Percentiles rank a stretch among this genome's conserved stretches.
These are phyloP conservation scores for Sebastes diaconus DNA, from an alignment of 2,797 vertebrate species.

Conservation along the genomic window DNA sequence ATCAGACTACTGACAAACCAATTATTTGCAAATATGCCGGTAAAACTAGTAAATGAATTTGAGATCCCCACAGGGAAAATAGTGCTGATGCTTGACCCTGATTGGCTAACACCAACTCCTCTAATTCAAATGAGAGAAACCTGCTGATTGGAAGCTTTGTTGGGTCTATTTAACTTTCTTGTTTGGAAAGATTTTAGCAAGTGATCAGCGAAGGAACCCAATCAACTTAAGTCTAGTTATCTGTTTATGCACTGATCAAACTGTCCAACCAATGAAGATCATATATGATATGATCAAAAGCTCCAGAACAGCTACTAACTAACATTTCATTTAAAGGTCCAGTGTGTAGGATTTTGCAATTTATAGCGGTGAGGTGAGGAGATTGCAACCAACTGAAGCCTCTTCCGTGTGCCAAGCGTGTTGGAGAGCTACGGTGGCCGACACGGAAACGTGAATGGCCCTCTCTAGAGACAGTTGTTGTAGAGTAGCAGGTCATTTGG, in stretches of 20 bases:
- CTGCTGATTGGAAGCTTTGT: neutral
- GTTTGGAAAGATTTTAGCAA: neutral
- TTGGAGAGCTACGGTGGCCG: no score
- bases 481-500: no score
- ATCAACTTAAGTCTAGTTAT: neutral
- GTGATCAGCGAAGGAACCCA: neutral
- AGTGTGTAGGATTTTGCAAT: no score
- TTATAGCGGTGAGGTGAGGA: rapidly evolving
- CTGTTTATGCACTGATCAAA: neutral
- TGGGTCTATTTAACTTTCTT: neutral
- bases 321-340: no score
- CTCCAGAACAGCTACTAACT: neutral
- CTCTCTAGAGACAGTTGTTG: no score
- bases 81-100: neutral
- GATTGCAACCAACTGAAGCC: no score
- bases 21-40: neutral
- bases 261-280: neutral
- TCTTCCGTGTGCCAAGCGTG: no score
- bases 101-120: neutral
- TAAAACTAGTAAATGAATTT: neutral
- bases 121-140: neutral
- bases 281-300: neutral
- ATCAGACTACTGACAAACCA: neutral
- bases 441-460: no score
- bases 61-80: neutral